Evolutionary conservation across 2,888 invertebrate species (phyloP).

Genomic region (Mycalesis mineus): DNA sequence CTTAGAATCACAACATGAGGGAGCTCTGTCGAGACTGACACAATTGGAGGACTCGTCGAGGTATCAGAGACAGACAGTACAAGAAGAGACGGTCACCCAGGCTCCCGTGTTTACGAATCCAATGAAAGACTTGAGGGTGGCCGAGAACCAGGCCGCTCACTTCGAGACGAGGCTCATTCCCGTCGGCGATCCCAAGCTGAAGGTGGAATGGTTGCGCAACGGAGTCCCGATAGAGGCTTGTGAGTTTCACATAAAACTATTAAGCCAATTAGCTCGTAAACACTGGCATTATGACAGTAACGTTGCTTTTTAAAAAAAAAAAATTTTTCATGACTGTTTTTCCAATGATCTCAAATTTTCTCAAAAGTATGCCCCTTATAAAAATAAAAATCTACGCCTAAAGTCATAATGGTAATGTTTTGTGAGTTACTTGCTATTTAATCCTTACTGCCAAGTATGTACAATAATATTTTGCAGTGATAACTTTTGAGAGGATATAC

Average conservation of each 20-base stretch:
- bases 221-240: slow-evolving; percentile 94
- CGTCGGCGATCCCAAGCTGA: slow-evolving; percentile 94
- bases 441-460: no score
- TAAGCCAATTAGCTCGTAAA: no score
- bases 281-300: no score
- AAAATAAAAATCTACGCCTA: no score
- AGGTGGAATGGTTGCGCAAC: slow-evolving; percentile 95
- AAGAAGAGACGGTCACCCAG: slow-evolving; percentile 89
- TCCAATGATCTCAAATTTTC: no score
- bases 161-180: slow-evolving; percentile 96
- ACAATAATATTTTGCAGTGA: no score
- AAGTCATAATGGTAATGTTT: no score
- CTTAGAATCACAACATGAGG: slow-evolving; percentile 92
- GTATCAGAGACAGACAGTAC: slow-evolving; percentile 83
- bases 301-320: no score
- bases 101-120: slow-evolving; percentile 96
- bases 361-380: no score
- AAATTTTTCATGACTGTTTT: no score
- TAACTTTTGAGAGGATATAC: no score
- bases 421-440: no score
- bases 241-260: slow-evolving; percentile 72
- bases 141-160: slow-evolving; percentile 95
- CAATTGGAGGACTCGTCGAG: slow-evolving; percentile 89
- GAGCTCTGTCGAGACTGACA: slow-evolving; percentile 87
- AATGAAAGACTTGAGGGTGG: slow-evolving; percentile 89